Evolutionary conservation across 2,888 invertebrate genomes (phyloP), one percentile per base, ranked within the genome.

Genomic region (Hoplodrina ambigua): DNA sequence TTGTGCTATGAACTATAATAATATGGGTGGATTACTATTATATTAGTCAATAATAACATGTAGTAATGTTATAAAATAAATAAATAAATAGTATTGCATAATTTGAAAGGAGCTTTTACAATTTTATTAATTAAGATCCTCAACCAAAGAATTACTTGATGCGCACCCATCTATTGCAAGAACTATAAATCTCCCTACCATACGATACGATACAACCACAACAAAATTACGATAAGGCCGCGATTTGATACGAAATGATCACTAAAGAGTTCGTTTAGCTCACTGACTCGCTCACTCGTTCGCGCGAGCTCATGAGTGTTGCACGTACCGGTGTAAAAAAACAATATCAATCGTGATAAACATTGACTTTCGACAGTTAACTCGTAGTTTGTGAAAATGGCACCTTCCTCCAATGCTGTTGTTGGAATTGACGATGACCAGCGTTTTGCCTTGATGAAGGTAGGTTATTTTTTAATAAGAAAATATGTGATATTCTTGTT

Each of bases 371-470:
- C 53, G 57, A 56, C 66, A 53, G 0, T 41, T 61, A 59, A 60
- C 44, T 71, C 61, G 46, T 67, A 46, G 54, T 73, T 82, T 79
- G 86, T 87, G 86, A 88, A 64, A 82, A 96, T 95, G 96, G 94
- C 95, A 75, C 96, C 96, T 17, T 90, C 94, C 49, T 90, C 96
- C 11, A 93, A 92, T 77, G 85, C 87, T 54, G 93, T 96, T 17
- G 90, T 97, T 70, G 96, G 96, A 66, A 95, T 97, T 75, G 97
- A 97, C 62, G 98, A 98, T 90, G 97, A 97, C 86, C 97, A 98
- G 87, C 96, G 97, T 82, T 98, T 98, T 88, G 97, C 97, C 19
- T 94, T 98, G 75, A 98, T 98, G 97, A 98, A 98, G 97, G 98
- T 98, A 96, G 68, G 89, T 86, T 78, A 20, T 52, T 25, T 20